Percentiles rank a stretch among this genome's conserved stretches.
phyloP scores from a whole-genome alignment of 2,888 invertebrate species.

The Drosophila kuntzei region DNA sequence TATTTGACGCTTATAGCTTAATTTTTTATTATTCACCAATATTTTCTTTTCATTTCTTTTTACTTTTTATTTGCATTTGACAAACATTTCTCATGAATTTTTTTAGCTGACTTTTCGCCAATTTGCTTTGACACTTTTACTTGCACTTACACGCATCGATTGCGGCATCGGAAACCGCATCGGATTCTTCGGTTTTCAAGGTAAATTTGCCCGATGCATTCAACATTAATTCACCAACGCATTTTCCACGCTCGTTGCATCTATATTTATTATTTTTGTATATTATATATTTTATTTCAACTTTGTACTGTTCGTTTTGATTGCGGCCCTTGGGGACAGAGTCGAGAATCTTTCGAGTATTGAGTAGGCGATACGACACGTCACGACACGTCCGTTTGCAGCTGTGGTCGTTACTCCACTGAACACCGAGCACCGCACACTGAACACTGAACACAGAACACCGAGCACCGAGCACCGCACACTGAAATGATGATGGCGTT shows the following conservation, averaged over 20 bases:
- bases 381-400: conserved; percentile 81
- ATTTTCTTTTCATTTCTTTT: conserved; percentile 10
- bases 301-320: conserved; percentile 13
- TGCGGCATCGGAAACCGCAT: conserved; percentile 36
- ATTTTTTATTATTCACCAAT: conserved; percentile 52
- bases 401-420: conserved; percentile 84
- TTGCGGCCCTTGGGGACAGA: conserved; percentile 28
- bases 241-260: conserved; percentile 3
- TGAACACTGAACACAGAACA: conserved; percentile 33
- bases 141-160: conserved; percentile 54
- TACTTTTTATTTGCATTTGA: conserved; percentile 30
- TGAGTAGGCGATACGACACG: conserved; percentile 39
- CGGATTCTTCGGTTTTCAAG: conserved; percentile 47
- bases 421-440: conserved; percentile 40
- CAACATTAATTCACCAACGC: conserved; percentile 25
- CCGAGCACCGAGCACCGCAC: conserved; percentile 19
- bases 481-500: conserved; percentile 43
- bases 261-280: conserved; percentile 4
- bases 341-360: conserved; percentile 33
- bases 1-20: conserved; percentile 64
- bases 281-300: not conserved
- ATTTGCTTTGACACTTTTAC: conserved; percentile 39
- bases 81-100: conserved; percentile 34
- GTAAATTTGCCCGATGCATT: conserved; percentile 35
- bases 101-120: conserved; percentile 10